These are phyloP conservation scores for Acestrorhynchus altus DNA, from an alignment of 2,797 vertebrate genomes.

Conservation along the genomic window DNA sequence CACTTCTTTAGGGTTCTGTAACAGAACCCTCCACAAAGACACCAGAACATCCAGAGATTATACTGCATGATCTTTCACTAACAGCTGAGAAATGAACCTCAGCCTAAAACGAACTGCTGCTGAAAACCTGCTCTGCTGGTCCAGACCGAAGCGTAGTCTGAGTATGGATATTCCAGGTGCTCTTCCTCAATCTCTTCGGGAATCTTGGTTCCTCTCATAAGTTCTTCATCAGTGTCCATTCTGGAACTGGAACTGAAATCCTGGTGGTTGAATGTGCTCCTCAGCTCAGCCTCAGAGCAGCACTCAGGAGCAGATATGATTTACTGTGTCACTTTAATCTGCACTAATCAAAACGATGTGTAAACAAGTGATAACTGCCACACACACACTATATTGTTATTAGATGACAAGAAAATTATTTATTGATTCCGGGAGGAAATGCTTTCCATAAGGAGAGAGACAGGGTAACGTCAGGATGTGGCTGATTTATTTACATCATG, in stretches of 20 bases:
- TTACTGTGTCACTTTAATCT: constrained; percentile 32
- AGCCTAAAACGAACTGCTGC: too few relatives aligned
- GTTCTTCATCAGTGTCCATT: background rate
- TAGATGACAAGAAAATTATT: constrained; percentile 44
- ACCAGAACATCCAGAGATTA: too few relatives aligned
- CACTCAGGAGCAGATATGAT: constrained; percentile 49
- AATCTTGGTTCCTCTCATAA: too few relatives aligned
- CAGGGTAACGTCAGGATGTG: constrained; percentile 19
- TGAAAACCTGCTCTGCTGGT: too few relatives aligned
- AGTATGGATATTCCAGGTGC: too few relatives aligned
- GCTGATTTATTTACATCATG: constrained; percentile 38
- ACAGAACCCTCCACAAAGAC: too few relatives aligned
- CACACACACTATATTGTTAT: constrained; percentile 49
- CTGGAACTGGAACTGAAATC: background rate
- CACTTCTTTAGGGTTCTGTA: too few relatives aligned
- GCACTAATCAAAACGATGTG: constrained; percentile 55
- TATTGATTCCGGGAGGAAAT: constrained; percentile 37
- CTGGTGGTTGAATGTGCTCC: background rate
- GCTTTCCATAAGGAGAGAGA: constrained; percentile 29
- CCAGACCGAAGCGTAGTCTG: too few relatives aligned
- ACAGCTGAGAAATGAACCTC: too few relatives aligned
- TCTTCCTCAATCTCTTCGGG: too few relatives aligned
- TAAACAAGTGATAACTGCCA: constrained; percentile 56
- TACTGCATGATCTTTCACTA: too few relatives aligned
- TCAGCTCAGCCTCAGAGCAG: background rate